Evolutionary conservation across 2,797 vertebrate species (phyloP).

Genomic region (Dendrocincla fuliginosa): DNA sequence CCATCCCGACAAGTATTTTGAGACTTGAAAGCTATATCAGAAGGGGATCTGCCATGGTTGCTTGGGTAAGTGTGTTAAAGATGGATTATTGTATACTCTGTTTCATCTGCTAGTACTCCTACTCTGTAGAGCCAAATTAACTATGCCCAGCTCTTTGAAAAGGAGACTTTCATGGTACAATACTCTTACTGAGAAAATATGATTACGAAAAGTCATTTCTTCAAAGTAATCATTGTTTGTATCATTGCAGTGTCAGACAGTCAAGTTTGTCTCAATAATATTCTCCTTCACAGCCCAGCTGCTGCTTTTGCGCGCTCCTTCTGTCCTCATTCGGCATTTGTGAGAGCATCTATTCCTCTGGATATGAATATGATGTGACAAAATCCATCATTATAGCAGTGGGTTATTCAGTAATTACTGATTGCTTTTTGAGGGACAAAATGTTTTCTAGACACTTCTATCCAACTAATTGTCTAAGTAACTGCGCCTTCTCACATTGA

Average conservation of each 20-base stretch:
- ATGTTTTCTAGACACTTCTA: background rate
- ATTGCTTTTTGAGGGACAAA: background rate
- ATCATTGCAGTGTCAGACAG: background rate
- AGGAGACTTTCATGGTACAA: background rate
- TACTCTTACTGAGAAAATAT: background rate
- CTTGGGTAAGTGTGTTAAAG: background rate
- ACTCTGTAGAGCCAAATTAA: background rate
- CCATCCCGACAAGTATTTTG: background rate
- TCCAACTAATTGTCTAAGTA: background rate
- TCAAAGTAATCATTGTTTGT: background rate
- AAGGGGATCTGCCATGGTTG: background rate
- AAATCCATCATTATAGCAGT: background rate
- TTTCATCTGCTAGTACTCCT: background rate
- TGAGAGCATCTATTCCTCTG: background rate
- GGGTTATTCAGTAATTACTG: background rate
- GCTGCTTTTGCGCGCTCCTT: background rate
- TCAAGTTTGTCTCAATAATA: background rate
- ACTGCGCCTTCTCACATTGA: background rate
- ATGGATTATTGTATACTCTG: background rate
- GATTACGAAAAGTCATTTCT: background rate
- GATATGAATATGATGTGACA: background rate
- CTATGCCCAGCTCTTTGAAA: background rate
- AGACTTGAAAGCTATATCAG: background rate
- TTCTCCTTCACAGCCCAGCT: slow-evolving; percentile 5
- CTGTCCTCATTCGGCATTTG: background rate